Evolutionary conservation across 2,888 invertebrate genomes (phyloP).

Genomic region (Cephus nigrinus): DNA sequence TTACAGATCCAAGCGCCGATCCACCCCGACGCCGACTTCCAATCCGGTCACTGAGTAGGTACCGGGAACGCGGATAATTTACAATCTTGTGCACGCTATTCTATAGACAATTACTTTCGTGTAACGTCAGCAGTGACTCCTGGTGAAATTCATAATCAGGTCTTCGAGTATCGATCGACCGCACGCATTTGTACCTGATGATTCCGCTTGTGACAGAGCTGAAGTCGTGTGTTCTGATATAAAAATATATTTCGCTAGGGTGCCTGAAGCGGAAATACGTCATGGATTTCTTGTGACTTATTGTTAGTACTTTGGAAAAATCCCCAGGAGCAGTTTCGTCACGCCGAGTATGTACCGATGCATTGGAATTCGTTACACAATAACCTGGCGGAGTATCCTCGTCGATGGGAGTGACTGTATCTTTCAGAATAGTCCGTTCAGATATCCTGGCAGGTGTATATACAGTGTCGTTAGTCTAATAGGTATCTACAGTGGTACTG

Average conservation of each 20-base stretch:
- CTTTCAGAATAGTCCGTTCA: not conserved
- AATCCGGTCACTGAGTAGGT: not conserved
- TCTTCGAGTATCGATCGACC: not conserved
- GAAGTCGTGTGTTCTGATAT: not conserved
- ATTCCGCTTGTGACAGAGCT: not conserved
- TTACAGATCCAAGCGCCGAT: not conserved
- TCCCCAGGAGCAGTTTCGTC: not conserved
- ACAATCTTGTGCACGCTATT: not conserved
- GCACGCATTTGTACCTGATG: not conserved
- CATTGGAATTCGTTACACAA: not conserved
- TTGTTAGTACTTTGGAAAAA: not conserved
- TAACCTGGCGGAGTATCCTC: not conserved
- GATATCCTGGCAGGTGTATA: not conserved
- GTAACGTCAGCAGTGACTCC: not conserved
- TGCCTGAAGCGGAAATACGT: not conserved
- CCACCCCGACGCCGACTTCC: not conserved
- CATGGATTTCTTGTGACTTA: not conserved
- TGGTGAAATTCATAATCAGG: not conserved
- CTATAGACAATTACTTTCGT: not conserved
- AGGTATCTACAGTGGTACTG: not conserved
- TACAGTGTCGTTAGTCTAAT: not conserved
- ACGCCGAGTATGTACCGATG: not conserved
- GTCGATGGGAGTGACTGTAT: not conserved
- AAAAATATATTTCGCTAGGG: not conserved
- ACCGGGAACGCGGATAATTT: not conserved